These are phyloP conservation scores for Otus scops DNA, from an alignment of 2,797 vertebrate species.

Conservation along the genomic window DNA sequence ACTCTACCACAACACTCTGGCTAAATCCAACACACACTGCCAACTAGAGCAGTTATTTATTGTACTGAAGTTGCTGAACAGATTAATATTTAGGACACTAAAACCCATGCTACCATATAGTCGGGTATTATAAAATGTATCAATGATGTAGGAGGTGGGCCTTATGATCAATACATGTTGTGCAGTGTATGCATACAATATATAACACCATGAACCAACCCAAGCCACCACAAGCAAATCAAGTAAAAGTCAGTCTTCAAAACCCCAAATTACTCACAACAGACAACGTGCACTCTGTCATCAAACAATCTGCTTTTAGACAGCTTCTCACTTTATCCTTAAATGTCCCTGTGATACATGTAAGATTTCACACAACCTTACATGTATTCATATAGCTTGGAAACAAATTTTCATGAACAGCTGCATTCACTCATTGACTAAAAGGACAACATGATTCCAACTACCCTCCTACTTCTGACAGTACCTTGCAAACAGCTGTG, in stretches of 20 bases:
- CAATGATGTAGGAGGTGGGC: background rate
- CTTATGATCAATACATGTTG: background rate
- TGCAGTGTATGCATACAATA: background rate
- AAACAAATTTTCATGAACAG: slow-evolving; percentile 69
- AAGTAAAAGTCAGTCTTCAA: background rate
- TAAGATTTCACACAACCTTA: slow-evolving; percentile 64
- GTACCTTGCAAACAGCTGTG: slow-evolving; percentile 89
- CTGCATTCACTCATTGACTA: slow-evolving; percentile 61
- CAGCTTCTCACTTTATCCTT: slow-evolving; percentile 68
- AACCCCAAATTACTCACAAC: background rate
- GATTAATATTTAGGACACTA: background rate
- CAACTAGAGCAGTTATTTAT: background rate
- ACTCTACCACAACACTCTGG: background rate
- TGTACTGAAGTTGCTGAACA: background rate
- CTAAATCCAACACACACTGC: background rate
- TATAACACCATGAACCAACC: background rate
- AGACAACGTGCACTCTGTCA: background rate
- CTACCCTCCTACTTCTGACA: slow-evolving; percentile 78
- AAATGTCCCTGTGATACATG: slow-evolving; percentile 67
- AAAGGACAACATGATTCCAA: background rate
- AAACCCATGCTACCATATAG: background rate
- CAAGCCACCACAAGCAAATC: background rate
- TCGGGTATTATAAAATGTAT: background rate
- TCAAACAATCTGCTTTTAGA: slow-evolving; percentile 67
- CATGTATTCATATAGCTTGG: slow-evolving; percentile 71